phyloP scores from a whole-genome alignment of 1,140 invertebrate species.

The Eumeta japonica region DNA sequence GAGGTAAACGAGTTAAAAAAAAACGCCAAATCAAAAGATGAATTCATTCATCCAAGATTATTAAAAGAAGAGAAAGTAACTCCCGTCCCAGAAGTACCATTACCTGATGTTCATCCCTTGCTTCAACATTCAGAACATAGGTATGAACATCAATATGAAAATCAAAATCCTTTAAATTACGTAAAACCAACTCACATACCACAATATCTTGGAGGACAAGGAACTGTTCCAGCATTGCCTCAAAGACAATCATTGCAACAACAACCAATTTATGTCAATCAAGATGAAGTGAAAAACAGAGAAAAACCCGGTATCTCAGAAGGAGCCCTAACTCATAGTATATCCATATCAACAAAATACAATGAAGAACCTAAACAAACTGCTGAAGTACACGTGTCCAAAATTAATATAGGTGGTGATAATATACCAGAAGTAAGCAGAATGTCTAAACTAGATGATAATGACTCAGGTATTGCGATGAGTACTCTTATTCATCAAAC shows the following conservation, averaged over 20 bases:
- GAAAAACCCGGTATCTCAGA: conserved; percentile 36
- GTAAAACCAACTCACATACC: conserved; percentile 65
- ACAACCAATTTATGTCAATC: conserved; percentile 52
- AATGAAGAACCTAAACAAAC: conserved; percentile 29
- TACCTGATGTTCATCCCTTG: conserved; percentile 64
- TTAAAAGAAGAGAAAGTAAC: conserved; percentile 51
- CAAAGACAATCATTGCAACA: conserved; percentile 31
- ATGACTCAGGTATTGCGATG: conserved; percentile 75
- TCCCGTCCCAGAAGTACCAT: conserved; percentile 46
- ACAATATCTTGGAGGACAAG: conserved; percentile 63
- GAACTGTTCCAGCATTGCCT: conserved; percentile 27
- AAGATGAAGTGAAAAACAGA: conserved; percentile 39
- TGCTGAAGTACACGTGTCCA: conserved; percentile 46
- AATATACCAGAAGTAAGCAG: conserved; percentile 20
- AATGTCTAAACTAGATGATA: conserved; percentile 59
- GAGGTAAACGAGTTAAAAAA: conserved; percentile 49
- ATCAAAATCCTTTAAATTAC: conserved; percentile 62
- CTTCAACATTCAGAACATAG: conserved; percentile 75
- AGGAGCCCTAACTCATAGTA: conserved; percentile 46
- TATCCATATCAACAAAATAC: conserved; percentile 46
- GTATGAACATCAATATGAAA: conserved; percentile 64
- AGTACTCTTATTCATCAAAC: conserved; percentile 58
- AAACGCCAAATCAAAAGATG: conserved; percentile 54
- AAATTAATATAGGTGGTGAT: conserved; percentile 49
- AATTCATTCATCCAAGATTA: conserved; percentile 45